phyloP scores from a whole-genome alignment of 2,113 vertebrate genomes.

The Gymnogyps californianus region DNA sequence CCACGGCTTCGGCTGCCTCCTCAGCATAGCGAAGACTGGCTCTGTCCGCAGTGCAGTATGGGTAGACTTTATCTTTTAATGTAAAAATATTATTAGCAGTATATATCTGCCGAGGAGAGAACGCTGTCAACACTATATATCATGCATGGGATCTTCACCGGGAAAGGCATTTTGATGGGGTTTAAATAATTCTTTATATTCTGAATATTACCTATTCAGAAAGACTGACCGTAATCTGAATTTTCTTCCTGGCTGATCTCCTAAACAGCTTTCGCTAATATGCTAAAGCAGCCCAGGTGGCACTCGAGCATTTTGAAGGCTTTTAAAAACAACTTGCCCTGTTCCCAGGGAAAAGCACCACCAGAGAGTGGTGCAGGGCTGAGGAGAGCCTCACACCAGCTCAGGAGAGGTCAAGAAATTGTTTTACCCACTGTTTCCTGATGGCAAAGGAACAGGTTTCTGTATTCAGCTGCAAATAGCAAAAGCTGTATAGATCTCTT shows the following conservation, averaged over 20 bases:
- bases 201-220: neutral
- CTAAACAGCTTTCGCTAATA: neutral
- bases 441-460: neutral
- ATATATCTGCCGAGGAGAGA: neutral
- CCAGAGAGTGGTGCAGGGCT: neutral
- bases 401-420: neutral
- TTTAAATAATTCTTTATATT: neutral
- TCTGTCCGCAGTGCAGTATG: neutral
- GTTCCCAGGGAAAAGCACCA: neutral
- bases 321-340: neutral
- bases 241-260: neutral
- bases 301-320: neutral
- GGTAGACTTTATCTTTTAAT: neutral
- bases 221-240: neutral
- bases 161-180: neutral
- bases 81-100: neutral
- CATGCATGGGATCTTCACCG: neutral
- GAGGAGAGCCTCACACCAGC: neutral
- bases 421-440: neutral
- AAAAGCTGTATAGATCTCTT: neutral
- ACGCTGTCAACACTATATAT: neutral
- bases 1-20: neutral
- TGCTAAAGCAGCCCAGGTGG: neutral
- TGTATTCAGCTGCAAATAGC: neutral
- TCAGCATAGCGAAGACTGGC: neutral